Conservation (phyloP, 2,113 vertebrate genomes). For the Chlamydotis undulata region DNA sequence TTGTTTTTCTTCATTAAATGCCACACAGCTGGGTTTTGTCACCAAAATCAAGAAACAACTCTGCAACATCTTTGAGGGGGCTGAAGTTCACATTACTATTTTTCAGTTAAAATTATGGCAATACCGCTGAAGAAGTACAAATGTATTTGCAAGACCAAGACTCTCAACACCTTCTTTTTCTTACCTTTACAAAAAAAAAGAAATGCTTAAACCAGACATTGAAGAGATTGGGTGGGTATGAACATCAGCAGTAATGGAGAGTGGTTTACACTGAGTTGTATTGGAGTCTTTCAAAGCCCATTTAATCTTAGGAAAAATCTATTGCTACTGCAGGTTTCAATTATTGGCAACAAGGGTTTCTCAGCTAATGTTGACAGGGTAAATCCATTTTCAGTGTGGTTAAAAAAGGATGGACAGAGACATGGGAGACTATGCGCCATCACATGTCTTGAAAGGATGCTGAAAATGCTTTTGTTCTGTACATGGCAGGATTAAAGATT, state of each 20-base stretch:
- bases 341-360: conserved; percentile 18
- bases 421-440: background rate
- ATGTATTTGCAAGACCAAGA: background rate
- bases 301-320: background rate
- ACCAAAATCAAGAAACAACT: background rate
- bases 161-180: background rate
- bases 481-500: background rate
- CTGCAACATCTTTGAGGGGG: background rate
- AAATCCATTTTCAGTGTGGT: conserved; percentile 10
- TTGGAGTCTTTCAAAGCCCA: conserved; percentile 4
- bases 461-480: conserved; percentile 27
- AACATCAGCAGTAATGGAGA: background rate
- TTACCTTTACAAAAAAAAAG: background rate
- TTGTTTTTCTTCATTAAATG: background rate
- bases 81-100: background rate
- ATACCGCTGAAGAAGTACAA: background rate
- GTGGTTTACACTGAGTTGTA: background rate
- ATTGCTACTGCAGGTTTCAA: background rate
- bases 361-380: background rate
- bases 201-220: background rate
- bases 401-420: conserved; percentile 12
- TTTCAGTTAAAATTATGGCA: background rate
- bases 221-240: background rate
- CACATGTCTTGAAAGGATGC: background rate
- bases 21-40: background rate